phyloP scores from a whole-genome alignment of 1,140 invertebrate genomes.

The Cyphomyrmex costatus region DNA sequence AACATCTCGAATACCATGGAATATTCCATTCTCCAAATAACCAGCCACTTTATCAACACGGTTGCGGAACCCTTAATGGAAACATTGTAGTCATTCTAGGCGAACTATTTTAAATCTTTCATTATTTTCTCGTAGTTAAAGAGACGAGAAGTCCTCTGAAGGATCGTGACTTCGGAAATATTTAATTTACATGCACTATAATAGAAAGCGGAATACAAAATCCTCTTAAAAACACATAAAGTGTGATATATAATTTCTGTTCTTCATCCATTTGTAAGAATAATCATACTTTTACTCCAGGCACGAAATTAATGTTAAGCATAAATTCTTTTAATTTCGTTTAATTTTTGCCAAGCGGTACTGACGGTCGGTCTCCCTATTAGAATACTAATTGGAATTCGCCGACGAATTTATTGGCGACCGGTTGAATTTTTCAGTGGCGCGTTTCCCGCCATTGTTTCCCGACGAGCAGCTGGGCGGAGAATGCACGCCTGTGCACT shows the following conservation, averaged over 20 bases:
- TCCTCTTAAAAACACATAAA: background rate
- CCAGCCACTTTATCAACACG: constrained; percentile 57
- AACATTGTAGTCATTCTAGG: constrained; percentile 7
- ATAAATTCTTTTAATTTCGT: background rate
- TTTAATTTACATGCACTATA: background rate
- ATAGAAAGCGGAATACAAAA: background rate
- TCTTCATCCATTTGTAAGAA: too few species aligned
- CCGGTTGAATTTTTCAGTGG: constrained; percentile 71
- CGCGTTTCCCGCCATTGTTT: constrained; percentile 77
- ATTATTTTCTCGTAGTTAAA: background rate
- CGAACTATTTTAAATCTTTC: constrained; percentile 22
- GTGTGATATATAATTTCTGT: background rate
- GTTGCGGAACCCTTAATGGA: background rate
- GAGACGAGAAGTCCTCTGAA: background rate
- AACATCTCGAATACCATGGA: constrained; percentile 41
- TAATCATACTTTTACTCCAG: too few species aligned
- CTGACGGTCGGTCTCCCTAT: constrained; percentile 1
- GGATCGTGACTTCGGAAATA: background rate
- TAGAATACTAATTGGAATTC: constrained; percentile 67
- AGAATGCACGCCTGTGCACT: constrained; percentile 56
- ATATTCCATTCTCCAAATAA: constrained; percentile 54
- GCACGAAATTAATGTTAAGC: background rate
- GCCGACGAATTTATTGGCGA: constrained; percentile 66
- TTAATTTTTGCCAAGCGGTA: background rate
- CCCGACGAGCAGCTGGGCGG: constrained; percentile 55